Evolutionary conservation across 2,113 vertebrate species (phyloP).

Genomic region (Ramphastos sulfuratus): DNA sequence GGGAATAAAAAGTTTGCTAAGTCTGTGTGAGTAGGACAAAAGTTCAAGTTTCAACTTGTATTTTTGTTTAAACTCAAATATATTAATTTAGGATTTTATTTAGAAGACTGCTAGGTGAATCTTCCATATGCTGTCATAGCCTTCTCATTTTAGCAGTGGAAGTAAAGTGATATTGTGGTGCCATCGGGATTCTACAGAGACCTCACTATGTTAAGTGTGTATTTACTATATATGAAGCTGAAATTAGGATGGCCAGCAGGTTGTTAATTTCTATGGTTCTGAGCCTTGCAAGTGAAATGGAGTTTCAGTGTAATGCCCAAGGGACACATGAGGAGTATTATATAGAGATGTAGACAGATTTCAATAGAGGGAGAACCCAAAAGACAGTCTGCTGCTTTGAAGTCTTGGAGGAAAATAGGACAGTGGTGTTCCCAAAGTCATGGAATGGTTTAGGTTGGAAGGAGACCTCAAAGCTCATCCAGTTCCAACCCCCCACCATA

Average conservation of each 20-base stretch:
- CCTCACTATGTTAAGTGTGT: background rate
- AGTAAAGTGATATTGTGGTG: background rate
- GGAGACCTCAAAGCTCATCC: too few species aligned
- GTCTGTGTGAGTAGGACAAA: background rate
- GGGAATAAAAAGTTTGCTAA: background rate
- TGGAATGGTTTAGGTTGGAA: too few species aligned
- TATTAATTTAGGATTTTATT: background rate
- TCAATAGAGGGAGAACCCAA: background rate
- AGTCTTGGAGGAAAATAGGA: background rate
- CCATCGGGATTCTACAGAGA: background rate
- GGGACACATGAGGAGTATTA: background rate
- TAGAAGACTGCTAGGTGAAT: background rate
- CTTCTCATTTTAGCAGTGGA: background rate
- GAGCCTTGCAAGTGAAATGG: background rate
- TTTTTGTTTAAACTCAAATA: background rate
- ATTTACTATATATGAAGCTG: background rate
- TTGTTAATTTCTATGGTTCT: background rate
- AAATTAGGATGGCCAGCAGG: background rate
- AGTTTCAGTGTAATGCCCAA: background rate
- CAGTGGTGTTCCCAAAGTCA: background rate
- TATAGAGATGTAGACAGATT: background rate
- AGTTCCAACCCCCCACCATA: too few species aligned
- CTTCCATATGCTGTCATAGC: background rate
- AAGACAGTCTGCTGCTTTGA: background rate
- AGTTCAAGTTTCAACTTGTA: background rate